Evolutionary conservation across 2,113 vertebrate genomes (phyloP), one percentile per base, ranked within the genome.

Genomic region (Condylura cristata): DNA sequence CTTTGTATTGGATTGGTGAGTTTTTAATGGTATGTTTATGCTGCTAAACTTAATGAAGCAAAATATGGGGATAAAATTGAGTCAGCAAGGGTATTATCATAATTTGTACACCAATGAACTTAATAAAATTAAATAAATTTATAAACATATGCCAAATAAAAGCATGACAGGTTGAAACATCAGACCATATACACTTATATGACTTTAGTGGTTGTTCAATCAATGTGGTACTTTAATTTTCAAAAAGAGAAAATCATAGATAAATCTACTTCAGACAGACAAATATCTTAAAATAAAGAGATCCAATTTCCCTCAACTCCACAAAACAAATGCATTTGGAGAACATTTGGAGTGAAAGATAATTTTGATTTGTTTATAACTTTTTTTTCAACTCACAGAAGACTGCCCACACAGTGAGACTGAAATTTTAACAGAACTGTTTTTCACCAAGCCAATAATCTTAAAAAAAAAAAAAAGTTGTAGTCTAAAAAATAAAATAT

Each of bases 281-380:
- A 87, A 92, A 74, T 90, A 71, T 92, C 86, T 90, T 63, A 39
- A 26, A 76, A 92, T 65, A 90, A 96, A 93, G 71, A 94, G 86
- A 86, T 26, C 53, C 70, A 86, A 58, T 76, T 93, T 91, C 83
- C 60, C 84, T 87, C 65, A 81, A 53, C 66, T 94, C 75, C 89
- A 46, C 82, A 81, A 95, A 97, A 91, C 83, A 95, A 95, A 93
- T 46, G 53, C 60, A 93, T 93, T 95, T 95, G 89, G 75, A 95
- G 66, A 95, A 48, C 91, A 94, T 97, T 95, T 96, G 86, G 86
- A 97, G 37, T 95, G 81, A 96, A 95, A 95, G 70, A 65, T 85
- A 84, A 95, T 95, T 96, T 93, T 96, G 86, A 96, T 96, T 96
- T 96, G 87, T 96, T 97, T 96, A 86, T 95, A 68, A 95, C 75